phyloP scores from a whole-genome alignment of 1,140 invertebrate genomes.

The Chironomus tepperi region DNA sequence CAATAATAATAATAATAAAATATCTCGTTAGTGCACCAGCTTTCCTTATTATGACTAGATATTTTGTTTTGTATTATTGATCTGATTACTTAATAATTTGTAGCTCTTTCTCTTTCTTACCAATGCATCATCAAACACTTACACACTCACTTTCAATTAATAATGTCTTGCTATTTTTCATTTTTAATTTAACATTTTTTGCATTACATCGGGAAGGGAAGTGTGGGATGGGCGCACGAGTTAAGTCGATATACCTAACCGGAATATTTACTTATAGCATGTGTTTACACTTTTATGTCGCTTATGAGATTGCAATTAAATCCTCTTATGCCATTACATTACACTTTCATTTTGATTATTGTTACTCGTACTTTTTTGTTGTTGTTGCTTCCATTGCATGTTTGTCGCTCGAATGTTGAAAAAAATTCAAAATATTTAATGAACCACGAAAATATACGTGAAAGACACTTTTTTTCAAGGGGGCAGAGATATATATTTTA shows the following conservation, averaged over 20 bases:
- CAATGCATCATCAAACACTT: not conserved
- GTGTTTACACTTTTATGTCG: not conserved
- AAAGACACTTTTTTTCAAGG: too few relatives aligned
- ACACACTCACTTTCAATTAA: not conserved
- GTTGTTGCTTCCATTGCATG: not conserved
- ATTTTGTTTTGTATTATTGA: not conserved
- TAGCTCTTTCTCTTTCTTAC: not conserved
- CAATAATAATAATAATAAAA: not conserved
- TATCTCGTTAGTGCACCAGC: conserved; percentile 16
- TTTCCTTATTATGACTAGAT: conserved; percentile 19
- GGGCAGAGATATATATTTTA: too few relatives aligned
- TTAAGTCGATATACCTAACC: not conserved
- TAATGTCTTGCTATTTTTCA: too few relatives aligned
- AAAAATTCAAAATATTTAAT: too few relatives aligned
- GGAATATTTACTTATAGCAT: conserved; percentile 9
- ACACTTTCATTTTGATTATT: not conserved
- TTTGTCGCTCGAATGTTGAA: too few relatives aligned
- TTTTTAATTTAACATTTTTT: too few relatives aligned
- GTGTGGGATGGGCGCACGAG: not conserved
- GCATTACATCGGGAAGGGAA: not conserved
- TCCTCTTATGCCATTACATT: too few relatives aligned
- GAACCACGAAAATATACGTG: too few relatives aligned
- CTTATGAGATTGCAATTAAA: conserved; percentile 9
- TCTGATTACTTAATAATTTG: conserved; percentile 19
- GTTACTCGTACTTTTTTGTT: not conserved